Base-by-base conservation (phyloP, 2,888 invertebrate species). In the Acanthococcus lagerstroemiae region DNA sequence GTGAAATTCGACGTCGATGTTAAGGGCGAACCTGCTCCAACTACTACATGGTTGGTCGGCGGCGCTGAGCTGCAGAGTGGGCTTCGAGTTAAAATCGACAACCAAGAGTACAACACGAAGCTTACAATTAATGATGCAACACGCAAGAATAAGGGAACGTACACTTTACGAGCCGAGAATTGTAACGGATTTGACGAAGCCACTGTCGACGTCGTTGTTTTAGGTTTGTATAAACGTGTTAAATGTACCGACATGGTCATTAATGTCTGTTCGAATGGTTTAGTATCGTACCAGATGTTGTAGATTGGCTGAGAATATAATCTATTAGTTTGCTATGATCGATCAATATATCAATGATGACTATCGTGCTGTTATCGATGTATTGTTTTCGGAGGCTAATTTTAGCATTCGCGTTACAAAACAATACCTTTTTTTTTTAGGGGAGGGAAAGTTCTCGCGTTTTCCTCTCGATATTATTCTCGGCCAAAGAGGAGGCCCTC, bases 1-100 rank as follows among this genome's bases (percentile, higher is more conserved):
- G 87, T 96, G 72, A 92, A 89, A 73, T 82, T 96, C 72, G 94
- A 95, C 75, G 93, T 97, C 3, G 92, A 95, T 76, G 89, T 95
- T 71, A 87, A 89, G 75, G 99, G 97, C 75, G 97, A 99, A 80
- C 99, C 99, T 57, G 88, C 93, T 73, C 97, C 99, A 77, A 86
- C 84, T 70, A 84, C 89, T 72, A 87, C 85, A 5, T 94, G 93
- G 93, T 83, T 81, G 69, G 84, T 87, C 72, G 83, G 80, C 55
- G 81, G 80, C 71, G 78, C 83, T 77, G 81, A 82, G 69, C 77
- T 92, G 66, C 85, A 87, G 73, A 83, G 81, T 25, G 81, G 82
- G 55, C 81, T 83, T 7, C 83, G 82, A 61, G 75, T 84, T 4
- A 90, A 88, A 73, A 84, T 96, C 70, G 90, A 90, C 73, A 89